phyloP scores from a whole-genome alignment of 2,797 vertebrate species.

The Spondyliosoma cantharus region DNA sequence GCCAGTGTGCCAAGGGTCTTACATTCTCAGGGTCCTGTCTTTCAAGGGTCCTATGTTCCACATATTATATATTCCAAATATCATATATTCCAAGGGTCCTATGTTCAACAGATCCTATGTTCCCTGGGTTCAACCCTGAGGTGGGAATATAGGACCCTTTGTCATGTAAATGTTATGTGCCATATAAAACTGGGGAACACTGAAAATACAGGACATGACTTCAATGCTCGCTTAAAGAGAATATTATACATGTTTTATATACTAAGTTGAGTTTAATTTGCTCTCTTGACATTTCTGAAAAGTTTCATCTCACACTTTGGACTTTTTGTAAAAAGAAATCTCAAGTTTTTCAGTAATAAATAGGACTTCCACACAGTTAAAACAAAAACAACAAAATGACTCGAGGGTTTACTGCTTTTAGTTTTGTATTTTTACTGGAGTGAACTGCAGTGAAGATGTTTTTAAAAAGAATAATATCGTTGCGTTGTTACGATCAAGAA shows the following conservation, averaged over 20 bases:
- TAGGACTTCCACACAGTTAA: conserved; percentile 13
- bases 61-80: too few species aligned
- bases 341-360: conserved; percentile 28
- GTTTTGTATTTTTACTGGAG: conserved; percentile 24
- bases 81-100: too few species aligned
- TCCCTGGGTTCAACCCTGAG: too few species aligned
- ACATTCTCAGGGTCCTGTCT: too few species aligned
- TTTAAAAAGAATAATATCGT: conserved; percentile 55
- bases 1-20: too few species aligned
- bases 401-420: conserved; percentile 13
- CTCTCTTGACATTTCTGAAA: conserved; percentile 14
- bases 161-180: too few species aligned
- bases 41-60: too few species aligned
- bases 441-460: conserved; percentile 31
- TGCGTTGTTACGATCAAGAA: conserved; percentile 77
- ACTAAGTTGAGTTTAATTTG: conserved; percentile 2
- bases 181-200: too few species aligned
- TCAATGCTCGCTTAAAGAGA: conserved; percentile 3
- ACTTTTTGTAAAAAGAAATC: conserved; percentile 14
- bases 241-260: background rate
- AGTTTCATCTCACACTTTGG: conserved; percentile 22
- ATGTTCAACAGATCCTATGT: too few species aligned
- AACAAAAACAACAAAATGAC: conserved; percentile 18
- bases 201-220: too few species aligned
- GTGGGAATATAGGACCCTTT: too few species aligned